Percentiles rank a stretch among this genome's conserved stretches.
phyloP scores from a whole-genome alignment of 1,140 invertebrate genomes.

The Pomacea maculata region DNA sequence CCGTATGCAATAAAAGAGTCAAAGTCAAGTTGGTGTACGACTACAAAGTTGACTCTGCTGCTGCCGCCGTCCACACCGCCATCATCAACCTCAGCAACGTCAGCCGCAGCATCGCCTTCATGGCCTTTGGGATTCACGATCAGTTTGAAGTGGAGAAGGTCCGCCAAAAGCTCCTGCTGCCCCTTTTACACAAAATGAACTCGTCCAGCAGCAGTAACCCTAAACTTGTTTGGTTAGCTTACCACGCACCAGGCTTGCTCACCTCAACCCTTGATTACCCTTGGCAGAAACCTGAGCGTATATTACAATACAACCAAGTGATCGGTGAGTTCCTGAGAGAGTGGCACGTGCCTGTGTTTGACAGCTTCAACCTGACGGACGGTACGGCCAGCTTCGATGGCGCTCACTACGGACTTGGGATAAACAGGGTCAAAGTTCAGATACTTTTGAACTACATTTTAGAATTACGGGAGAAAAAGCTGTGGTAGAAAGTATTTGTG shows the following conservation, averaged over 20 bases:
- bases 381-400: constrained; percentile 29
- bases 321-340: neutral
- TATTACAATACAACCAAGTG: neutral
- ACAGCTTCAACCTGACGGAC: constrained; percentile 24
- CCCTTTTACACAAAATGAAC: constrained; percentile 1
- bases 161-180: neutral
- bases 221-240: neutral
- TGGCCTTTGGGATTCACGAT: neutral
- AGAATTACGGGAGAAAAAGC: neutral
- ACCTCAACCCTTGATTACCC: neutral
- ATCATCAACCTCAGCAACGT: neutral
- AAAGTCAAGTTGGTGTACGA: neutral
- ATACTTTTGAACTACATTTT: constrained; percentile 28
- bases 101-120: neutral
- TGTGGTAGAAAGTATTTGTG: neutral
- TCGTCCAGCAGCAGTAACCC: neutral
- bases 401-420: constrained; percentile 24
- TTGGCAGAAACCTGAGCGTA: neutral
- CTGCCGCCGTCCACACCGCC: neutral
- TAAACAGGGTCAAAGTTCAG: constrained; percentile 28
- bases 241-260: neutral
- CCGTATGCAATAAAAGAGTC: neutral
- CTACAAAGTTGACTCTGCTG: too few species aligned
- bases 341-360: constrained; percentile 18
- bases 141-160: neutral